Conservation (phyloP, 2,888 invertebrate species). For the Parnassius mnemosyne region DNA sequence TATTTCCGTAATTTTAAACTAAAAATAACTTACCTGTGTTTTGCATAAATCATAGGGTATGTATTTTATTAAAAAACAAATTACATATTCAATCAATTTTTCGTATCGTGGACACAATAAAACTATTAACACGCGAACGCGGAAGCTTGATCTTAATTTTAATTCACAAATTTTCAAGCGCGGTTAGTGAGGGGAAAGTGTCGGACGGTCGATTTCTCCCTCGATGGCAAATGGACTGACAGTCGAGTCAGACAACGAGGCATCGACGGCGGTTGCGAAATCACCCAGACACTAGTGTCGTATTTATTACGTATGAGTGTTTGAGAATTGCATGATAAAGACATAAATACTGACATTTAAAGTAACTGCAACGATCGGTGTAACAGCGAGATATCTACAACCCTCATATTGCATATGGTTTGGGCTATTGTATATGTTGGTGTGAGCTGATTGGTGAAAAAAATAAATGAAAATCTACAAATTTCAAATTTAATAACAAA, state of each 20-base stretch:
- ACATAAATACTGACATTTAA: not conserved
- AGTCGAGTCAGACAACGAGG: slow-evolving; percentile 38
- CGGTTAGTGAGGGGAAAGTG: slow-evolving; percentile 67
- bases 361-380: no score
- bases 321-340: not conserved
- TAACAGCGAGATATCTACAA: no score
- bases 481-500: no score
- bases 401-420: no score
- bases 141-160: slow-evolving; percentile 18
- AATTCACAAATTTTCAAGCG: slow-evolving; percentile 26
- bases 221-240: slow-evolving; percentile 58
- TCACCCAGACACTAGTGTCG: slow-evolving; percentile 40
- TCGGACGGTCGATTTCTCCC: slow-evolving; percentile 64
- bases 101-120: slow-evolving; percentile 12
- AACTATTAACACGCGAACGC: slow-evolving; percentile 10
- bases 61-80: slow-evolving; percentile 21
- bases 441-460: no score
- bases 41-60: no score
- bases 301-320: slow-evolving; percentile 28
- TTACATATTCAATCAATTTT: slow-evolving; percentile 23
- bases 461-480: no score
- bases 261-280: slow-evolving; percentile 49
- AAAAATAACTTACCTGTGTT: slow-evolving; percentile 17
- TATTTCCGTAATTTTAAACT: not conserved
- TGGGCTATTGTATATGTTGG: no score